A percentile compares a stretch with the other conserved stretches of the same genome.
phyloP scores from a whole-genome alignment of 2,797 vertebrate genomes.

The Syndactyla subalaris region DNA sequence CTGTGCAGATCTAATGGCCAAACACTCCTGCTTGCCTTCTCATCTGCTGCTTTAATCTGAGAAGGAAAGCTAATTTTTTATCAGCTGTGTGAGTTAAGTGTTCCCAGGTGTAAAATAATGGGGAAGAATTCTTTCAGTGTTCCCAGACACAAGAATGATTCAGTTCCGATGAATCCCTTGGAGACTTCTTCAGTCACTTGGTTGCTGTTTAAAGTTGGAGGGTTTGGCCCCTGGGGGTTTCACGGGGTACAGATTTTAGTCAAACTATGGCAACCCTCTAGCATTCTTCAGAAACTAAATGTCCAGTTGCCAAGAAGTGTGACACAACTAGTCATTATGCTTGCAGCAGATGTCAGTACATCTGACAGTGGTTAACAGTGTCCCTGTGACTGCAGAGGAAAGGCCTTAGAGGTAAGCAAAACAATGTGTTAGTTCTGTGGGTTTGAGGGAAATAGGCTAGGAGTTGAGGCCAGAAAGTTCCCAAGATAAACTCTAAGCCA shows the following conservation, averaged over 20 bases:
- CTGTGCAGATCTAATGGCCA: neutral
- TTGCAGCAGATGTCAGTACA: neutral
- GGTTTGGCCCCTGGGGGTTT: neutral
- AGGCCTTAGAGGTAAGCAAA: slow-evolving; percentile 15
- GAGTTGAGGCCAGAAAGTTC: neutral
- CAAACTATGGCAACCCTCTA: neutral
- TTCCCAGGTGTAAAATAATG: slow-evolving; percentile 14
- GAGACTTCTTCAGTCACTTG: neutral
- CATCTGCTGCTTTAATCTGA: neutral
- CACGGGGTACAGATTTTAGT: neutral
- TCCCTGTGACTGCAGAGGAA: neutral
- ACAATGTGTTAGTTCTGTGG: neutral
- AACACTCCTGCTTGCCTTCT: neutral
- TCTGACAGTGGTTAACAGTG: neutral
- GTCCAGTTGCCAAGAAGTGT: neutral
- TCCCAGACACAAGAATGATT: slow-evolving; percentile 8
- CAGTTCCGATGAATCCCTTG: neutral
- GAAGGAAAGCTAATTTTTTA: neutral
- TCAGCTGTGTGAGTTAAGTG: neutral
- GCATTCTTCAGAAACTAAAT: neutral
- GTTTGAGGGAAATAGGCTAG: neutral
- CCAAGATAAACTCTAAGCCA: neutral
- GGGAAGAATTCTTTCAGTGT: neutral
- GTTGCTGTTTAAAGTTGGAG: neutral
- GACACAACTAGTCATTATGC: neutral